Evolutionary conservation across 2,113 vertebrate genomes (phyloP).

Genomic region (Nesogale talazaci): DNA sequence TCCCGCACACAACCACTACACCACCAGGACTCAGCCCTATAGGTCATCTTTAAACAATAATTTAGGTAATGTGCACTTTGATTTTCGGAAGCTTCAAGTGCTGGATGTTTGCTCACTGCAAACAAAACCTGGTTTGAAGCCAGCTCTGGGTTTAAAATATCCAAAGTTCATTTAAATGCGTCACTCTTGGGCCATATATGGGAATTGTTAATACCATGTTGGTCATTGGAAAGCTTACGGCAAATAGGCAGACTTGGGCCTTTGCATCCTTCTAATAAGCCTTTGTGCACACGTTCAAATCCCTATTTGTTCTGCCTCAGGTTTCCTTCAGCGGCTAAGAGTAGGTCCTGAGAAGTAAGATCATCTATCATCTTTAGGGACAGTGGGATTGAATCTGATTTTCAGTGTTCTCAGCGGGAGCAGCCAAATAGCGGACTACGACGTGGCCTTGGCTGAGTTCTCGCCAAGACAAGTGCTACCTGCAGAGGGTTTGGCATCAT

Average conservation of each 20-base stretch:
- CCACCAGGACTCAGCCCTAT: no score
- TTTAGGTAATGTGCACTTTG: neutral
- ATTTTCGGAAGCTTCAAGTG: neutral
- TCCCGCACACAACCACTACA: no score
- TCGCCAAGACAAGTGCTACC: neutral
- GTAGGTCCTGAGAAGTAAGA: neutral
- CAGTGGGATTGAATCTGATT: no score
- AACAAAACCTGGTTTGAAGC: neutral
- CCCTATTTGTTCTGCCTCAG: neutral
- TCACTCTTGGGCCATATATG: neutral
- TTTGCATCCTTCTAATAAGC: neutral
- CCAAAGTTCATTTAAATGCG: neutral
- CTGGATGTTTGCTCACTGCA: neutral
- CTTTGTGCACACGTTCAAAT: neutral
- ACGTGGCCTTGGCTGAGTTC: neutral
- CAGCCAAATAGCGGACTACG: neutral
- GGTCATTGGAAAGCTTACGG: neutral
- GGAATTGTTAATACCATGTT: neutral
- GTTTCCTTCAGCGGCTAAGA: neutral
- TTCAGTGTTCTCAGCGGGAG: neutral
- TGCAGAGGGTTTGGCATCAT: neutral
- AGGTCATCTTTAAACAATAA: neutral
- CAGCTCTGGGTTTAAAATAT: neutral
- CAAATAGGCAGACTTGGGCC: neutral
- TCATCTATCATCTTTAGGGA: neutral